Percentiles rank a stretch among this genome's conserved stretches.
phyloP scores from a whole-genome alignment of 2,113 vertebrate species.

The Daboia siamensis region DNA sequence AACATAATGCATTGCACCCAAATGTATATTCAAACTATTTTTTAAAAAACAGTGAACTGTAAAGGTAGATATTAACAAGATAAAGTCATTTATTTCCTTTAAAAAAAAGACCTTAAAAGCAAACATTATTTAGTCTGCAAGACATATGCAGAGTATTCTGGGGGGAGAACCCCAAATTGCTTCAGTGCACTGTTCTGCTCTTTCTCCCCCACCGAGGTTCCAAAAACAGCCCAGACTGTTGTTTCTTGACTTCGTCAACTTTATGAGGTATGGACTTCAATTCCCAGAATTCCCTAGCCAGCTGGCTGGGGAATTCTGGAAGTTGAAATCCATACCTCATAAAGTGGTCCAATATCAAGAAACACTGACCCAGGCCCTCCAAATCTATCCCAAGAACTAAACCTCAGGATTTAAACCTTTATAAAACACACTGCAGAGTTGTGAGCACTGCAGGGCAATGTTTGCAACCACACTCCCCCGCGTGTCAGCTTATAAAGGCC shows the following conservation, averaged over 20 bases:
- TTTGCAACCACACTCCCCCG: neutral
- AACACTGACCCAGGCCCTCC: slow-evolving; percentile 57
- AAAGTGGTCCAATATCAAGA: neutral
- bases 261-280: neutral
- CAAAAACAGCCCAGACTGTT: slow-evolving; percentile 54
- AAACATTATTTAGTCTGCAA: slow-evolving; percentile 57
- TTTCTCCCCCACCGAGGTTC: slow-evolving; percentile 76
- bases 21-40: slow-evolving; percentile 81
- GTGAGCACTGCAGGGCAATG: slow-evolving; percentile 67
- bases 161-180: slow-evolving; percentile 72
- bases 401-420: slow-evolving; percentile 63
- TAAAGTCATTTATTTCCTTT: slow-evolving; percentile 77
- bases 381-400: slow-evolving; percentile 79
- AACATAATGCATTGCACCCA: slow-evolving; percentile 88
- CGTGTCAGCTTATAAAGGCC: slow-evolving; percentile 34
- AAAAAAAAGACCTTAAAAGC: slow-evolving; percentile 73
- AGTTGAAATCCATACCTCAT: neutral
- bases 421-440: slow-evolving; percentile 69
- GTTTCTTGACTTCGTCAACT: neutral
- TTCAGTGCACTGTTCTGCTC: slow-evolving; percentile 86
- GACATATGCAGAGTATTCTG: slow-evolving; percentile 77
- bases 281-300: neutral
- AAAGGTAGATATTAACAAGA: slow-evolving; percentile 88
- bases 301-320: neutral
- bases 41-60: slow-evolving; percentile 77